phyloP scores from a whole-genome alignment of 1,140 invertebrate genomes.

The Orius laevigatus region DNA sequence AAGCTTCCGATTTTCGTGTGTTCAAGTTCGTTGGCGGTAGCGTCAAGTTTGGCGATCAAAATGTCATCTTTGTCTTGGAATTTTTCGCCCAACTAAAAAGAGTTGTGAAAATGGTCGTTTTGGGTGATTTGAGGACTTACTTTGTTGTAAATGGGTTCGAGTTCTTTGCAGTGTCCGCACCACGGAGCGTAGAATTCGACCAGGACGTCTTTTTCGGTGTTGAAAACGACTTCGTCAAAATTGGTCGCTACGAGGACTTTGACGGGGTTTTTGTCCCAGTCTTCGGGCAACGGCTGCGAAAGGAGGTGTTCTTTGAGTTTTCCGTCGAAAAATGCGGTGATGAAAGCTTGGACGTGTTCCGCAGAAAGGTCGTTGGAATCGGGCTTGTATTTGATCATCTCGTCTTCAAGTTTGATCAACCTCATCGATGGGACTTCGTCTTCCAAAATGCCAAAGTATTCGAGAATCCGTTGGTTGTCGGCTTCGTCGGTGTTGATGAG shows the following conservation, averaged over 20 bases:
- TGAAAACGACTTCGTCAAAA: conserved; percentile 84
- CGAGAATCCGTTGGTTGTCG: conserved; percentile 91
- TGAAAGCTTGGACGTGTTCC: conserved; percentile 67
- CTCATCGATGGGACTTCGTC: conserved; percentile 82
- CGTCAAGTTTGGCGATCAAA: conserved; percentile 96
- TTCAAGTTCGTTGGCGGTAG: conserved; percentile 92
- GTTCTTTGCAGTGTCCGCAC: conserved; percentile 94
- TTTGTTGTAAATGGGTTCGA: conserved; percentile 86
- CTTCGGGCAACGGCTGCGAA: conserved; percentile 83
- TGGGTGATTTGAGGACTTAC: conserved; percentile 22
- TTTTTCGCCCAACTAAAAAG: conserved; percentile 55
- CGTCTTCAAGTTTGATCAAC: conserved; percentile 86
- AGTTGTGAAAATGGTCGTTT: not conserved
- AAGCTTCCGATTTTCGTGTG: conserved; percentile 88
- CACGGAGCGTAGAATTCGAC: conserved; percentile 99
- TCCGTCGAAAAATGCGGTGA: conserved; percentile 74
- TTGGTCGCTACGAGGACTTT: conserved; percentile 90
- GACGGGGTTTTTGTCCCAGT: conserved; percentile 93
- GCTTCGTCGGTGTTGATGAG: conserved; percentile 88
- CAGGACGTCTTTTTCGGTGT: conserved; percentile 81
- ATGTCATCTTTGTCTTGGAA: conserved; percentile 70
- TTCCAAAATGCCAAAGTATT: conserved; percentile 97
- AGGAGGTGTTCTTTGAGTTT: conserved; percentile 90
- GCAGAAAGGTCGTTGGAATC: conserved; percentile 54
- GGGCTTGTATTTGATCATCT: conserved; percentile 98